phyloP scores from a whole-genome alignment of 1,140 invertebrate species.

The Drosophila setifemur region DNA sequence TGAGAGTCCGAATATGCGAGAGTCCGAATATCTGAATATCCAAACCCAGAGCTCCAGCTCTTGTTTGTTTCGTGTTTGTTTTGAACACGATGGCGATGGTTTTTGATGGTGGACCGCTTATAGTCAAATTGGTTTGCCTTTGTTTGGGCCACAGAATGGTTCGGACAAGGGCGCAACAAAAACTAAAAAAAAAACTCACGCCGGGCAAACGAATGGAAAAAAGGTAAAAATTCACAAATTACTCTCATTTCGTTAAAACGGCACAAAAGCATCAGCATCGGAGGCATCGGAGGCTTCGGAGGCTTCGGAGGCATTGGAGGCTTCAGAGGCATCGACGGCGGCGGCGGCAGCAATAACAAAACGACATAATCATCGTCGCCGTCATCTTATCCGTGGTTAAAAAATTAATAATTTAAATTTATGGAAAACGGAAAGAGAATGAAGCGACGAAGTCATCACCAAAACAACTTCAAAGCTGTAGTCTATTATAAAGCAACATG shows the following conservation, averaged over 20 bases:
- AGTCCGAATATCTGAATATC: not conserved
- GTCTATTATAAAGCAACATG: constrained; percentile 76
- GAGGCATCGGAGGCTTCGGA: not conserved
- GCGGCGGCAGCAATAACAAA: constrained; percentile 67
- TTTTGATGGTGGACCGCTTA: constrained; percentile 71
- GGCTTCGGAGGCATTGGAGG: too few species aligned
- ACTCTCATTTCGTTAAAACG: constrained; percentile 78
- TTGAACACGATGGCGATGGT: constrained; percentile 33
- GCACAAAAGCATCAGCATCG: constrained; percentile 56
- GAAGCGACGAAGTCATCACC: constrained; percentile 76
- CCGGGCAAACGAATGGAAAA: constrained; percentile 45
- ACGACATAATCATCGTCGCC: constrained; percentile 78
- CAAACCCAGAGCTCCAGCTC: constrained; percentile 13
- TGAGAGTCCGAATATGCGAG: too few species aligned
- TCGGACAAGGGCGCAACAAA: constrained; percentile 30
- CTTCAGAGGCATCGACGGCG: not conserved
- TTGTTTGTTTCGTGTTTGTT: constrained; percentile 55
- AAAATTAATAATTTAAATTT: constrained; percentile 81
- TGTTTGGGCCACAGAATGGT: constrained; percentile 52
- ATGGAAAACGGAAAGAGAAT: constrained; percentile 77
- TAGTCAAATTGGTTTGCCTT: constrained; percentile 75
- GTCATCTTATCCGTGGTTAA: constrained; percentile 77
- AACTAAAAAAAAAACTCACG: constrained; percentile 28
- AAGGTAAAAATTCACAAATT: constrained; percentile 76
- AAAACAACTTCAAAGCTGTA: constrained; percentile 71